Conservation (phyloP, 2,888 invertebrate genomes). For the Meganola albula region DNA sequence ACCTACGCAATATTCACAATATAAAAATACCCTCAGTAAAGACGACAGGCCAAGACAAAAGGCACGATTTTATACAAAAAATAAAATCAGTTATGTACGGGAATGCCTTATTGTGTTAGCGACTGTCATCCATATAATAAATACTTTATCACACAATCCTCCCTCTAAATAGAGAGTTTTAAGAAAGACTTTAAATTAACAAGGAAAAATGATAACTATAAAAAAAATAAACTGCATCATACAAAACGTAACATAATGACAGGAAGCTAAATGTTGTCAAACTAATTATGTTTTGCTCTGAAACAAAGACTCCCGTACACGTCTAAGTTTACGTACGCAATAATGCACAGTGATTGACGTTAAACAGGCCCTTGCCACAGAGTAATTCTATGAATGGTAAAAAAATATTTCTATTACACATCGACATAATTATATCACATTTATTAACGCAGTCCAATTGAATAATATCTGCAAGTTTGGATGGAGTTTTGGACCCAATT, state of each 20-base stretch:
- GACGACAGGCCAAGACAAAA: conserved; percentile 78
- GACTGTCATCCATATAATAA: conserved; percentile 72
- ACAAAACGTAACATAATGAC: conserved; percentile 26
- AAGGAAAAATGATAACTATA: conserved; percentile 30
- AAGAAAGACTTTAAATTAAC: conserved; percentile 32
- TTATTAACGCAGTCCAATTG: conserved; percentile 60
- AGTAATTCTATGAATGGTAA: conserved; percentile 54
- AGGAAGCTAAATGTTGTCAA: conserved; percentile 34
- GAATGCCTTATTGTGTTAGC: conserved; percentile 73
- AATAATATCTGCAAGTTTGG: conserved; percentile 60
- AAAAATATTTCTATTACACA: conserved; percentile 58
- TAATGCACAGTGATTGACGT: conserved; percentile 42
- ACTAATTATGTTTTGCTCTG: conserved; percentile 72
- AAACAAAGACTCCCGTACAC: conserved; percentile 77
- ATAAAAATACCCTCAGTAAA: conserved; percentile 63
- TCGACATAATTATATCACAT: conserved; percentile 64
- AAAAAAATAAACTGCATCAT: conserved; percentile 31
- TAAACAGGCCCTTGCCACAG: conserved; percentile 54
- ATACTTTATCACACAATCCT: conserved; percentile 68
- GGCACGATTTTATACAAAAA: conserved; percentile 76
- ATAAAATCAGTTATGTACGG: conserved; percentile 73
- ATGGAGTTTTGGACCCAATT: conserved; percentile 75
- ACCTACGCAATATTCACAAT: conserved; percentile 61
- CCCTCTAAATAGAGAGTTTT: conserved; percentile 46
- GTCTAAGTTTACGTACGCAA: conserved; percentile 60